Evolutionary conservation across 2,888 invertebrate genomes (phyloP), one percentile per base, ranked within the genome.

Genomic region (Drosophila aldrichi): DNA sequence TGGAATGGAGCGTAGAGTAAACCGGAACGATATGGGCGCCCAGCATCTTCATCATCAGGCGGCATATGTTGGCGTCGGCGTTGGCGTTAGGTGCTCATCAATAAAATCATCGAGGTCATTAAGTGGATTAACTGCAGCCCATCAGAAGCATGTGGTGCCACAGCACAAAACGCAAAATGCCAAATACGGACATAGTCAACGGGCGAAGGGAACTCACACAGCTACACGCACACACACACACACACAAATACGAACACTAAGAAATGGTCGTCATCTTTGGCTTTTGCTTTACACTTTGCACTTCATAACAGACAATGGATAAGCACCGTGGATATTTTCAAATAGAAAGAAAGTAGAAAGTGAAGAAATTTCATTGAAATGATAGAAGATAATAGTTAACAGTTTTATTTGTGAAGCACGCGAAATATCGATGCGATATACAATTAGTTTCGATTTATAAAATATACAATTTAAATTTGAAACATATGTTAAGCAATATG

Each of bases 31-130:
- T 79, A 79, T 67, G 73, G 61, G 55, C 58, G 68, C 40, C 51
- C 64, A 74, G 77, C 88, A 72, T 79, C 88, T 84, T 88, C 86
- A 88, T 88, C 90, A 86, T 85, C 77, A 57, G 59, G 88, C 89
- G 87, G 89, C 90, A 86, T 90, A 90, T 90, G 86, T 88, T 86
- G 71, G 79, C 34, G 55, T 46, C 58, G 76, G 82, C 18, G 29
- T 55, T 32, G 51, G 79, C 71, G 88, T 84, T 84, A 71, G 79
- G 74, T 78, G 84, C 90, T 88, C 92, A 92, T 92, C 92, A 92
- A 92, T 92, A 92, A 92, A 92, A 92, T 92, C 92, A 92, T 92
- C 91, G 92, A 91, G 92, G 90, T 92, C 92, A 92, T 92, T 92
- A 92, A 92, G 91, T 92, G 91, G 91, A 91, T 92, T 91, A 92